These are phyloP conservation scores for Lepidurus couesii DNA, from an alignment of 1,140 invertebrate genomes.

Conservation along the genomic window DNA sequence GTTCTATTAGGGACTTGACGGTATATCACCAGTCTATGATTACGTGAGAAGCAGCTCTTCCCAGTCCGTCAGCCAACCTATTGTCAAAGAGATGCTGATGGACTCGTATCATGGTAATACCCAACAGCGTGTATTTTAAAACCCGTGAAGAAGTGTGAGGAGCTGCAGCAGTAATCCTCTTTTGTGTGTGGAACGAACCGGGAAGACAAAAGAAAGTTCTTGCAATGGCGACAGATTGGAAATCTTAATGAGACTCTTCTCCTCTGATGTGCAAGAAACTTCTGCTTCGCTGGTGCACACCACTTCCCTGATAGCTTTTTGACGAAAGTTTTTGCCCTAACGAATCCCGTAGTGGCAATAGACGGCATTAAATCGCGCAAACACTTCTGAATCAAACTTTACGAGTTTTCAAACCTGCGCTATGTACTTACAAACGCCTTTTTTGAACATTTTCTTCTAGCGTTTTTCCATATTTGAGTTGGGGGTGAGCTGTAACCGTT, in stretches of 20 bases:
- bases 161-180: conserved; percentile 13
- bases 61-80: background rate
- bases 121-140: conserved; percentile 1
- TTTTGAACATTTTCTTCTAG: too few species aligned
- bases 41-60: background rate
- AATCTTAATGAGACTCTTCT: conserved; percentile 4
- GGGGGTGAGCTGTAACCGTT: too few species aligned
- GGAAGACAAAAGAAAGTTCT: background rate
- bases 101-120: conserved; percentile 12
- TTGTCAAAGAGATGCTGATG: conserved; percentile 15
- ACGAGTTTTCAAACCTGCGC: background rate
- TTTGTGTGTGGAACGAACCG: conserved; percentile 1
- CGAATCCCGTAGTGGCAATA: conserved; percentile 7
- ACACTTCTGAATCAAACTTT: background rate
- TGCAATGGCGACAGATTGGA: conserved; percentile 21
- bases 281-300: conserved; percentile 12
- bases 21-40: background rate
- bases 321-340: background rate
- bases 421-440: too few species aligned
- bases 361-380: background rate
- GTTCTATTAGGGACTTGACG: background rate
- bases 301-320: conserved; percentile 19
- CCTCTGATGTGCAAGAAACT: conserved; percentile 12
- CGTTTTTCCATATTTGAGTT: too few species aligned
- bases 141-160: background rate